Base-by-base conservation (phyloP, 2,888 invertebrate species). In the Metallyticus violacea region DNA sequence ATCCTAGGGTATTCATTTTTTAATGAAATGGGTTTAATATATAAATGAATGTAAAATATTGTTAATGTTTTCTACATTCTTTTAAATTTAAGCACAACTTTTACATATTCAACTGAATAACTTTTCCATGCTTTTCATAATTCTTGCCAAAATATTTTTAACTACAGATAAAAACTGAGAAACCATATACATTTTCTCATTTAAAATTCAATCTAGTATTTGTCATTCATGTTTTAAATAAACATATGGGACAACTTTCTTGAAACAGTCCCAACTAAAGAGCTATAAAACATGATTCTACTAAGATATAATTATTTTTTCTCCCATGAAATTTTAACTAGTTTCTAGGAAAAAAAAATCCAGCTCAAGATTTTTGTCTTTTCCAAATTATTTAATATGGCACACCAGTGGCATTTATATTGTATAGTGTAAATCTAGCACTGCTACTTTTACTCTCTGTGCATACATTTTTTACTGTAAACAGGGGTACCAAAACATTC, bases 281-380 rank as follows among this genome's bases (percentile, higher is more conserved):
- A 87, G 79, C 85, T 87, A 87, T 77, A 85, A 87, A 85, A 87
- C 79, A 81, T 87, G 81, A 85, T 80, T 81, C 87, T 85, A 85
- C 62, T 78, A 29, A 87, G 79, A 87, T 85, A 85, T 82, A 85
- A 87, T 80, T 40, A 81, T 81, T 87, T 83, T 81, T 87, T 81
- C 87, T 85, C 85, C 78, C 87, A 85, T 81, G 85, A 77, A 85
- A 62, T 85, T 29, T 82, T 85, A 77, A 87, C 85, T 81, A 83
- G 79, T 29, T 29, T 76, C 77, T 86, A 81, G 77, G 28, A 85
- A 78, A 87, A 85, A 77, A 85, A 40, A 79, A 83, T 79, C 79
- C 84, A 15, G 25, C 62, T 62, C 15, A 27, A 28, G 40, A 26
- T n/a, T 62, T n/a, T 27, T 30, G 15, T 62, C 76, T 26, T 76